Conservation (phyloP, 2,888 invertebrate species). For the Melipona beecheii region DNA sequence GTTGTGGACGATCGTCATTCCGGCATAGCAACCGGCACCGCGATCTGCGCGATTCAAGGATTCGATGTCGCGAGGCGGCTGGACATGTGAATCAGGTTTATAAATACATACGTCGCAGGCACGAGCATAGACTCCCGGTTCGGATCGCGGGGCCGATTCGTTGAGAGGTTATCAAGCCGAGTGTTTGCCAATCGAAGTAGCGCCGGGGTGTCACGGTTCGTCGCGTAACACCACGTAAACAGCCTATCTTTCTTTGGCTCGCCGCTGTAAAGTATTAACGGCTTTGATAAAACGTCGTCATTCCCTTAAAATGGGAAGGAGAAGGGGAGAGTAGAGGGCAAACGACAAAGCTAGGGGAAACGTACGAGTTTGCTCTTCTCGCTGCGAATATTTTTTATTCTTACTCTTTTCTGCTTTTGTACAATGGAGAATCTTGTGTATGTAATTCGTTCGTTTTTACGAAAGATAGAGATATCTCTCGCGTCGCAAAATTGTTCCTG, state of each 20-base stretch:
- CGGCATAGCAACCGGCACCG: slow-evolving; percentile 48
- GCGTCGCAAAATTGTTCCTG: too few species aligned
- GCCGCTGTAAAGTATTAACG: slow-evolving; percentile 60
- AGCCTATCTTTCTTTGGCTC: slow-evolving; percentile 73
- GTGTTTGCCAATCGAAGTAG: slow-evolving; percentile 25
- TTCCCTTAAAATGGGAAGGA: not conserved
- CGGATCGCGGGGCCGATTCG: slow-evolving; percentile 43
- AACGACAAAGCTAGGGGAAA: not conserved
- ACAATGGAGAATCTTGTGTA: not conserved
- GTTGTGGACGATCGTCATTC: slow-evolving; percentile 10
- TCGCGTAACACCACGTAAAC: slow-evolving; percentile 79
- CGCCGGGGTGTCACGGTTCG: slow-evolving; percentile 75
- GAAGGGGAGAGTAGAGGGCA: not conserved
- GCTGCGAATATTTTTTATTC: not conserved
- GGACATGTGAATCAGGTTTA: slow-evolving; percentile 51
- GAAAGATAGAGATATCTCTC: too few species aligned
- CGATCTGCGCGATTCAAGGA: slow-evolving; percentile 23
- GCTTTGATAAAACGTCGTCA: slow-evolving; percentile 45
- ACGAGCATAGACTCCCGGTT: slow-evolving; percentile 33
- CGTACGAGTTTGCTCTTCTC: not conserved
- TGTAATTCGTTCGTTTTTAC: too few species aligned
- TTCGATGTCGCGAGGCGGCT: slow-evolving; percentile 28
- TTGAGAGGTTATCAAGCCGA: slow-evolving; percentile 47
- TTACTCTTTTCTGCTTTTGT: not conserved
- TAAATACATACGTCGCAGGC: slow-evolving; percentile 42